phyloP scores from a whole-genome alignment of 53 echinoderm and acorn worm species.

The Actinopyga echinites region DNA sequence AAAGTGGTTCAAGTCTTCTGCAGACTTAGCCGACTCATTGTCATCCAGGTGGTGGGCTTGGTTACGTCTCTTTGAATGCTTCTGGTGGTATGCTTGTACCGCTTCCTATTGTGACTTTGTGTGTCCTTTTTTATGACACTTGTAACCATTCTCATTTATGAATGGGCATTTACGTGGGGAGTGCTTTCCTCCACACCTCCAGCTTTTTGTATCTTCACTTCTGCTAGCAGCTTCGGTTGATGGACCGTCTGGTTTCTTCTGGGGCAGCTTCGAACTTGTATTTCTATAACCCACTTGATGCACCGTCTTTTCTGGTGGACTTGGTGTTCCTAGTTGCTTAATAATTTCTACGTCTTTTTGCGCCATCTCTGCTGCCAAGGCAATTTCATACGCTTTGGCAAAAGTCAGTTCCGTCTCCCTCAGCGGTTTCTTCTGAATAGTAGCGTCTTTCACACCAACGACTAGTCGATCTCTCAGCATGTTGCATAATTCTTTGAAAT shows the following conservation, averaged over 20 bases:
- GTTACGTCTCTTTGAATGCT: too few relatives aligned
- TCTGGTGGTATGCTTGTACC: conserved; percentile 17
- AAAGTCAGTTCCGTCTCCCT: conserved; percentile 42
- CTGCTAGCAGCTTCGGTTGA: too few relatives aligned
- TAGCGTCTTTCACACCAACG: conserved; percentile 31
- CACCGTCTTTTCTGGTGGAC: too few relatives aligned
- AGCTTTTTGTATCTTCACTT: conserved; percentile 14
- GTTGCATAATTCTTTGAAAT: conserved; percentile 51
- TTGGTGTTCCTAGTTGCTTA: conserved; percentile 14
- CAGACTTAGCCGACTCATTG: too few relatives aligned
- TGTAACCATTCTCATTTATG: conserved; percentile 43
- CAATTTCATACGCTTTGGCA: conserved; percentile 37
- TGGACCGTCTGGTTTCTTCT: too few relatives aligned
- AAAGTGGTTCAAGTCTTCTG: too few relatives aligned
- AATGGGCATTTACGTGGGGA: too few relatives aligned
- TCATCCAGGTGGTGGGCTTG: too few relatives aligned
- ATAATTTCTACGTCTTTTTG: conserved; percentile 54
- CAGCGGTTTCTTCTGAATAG: conserved; percentile 52
- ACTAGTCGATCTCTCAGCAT: conserved; percentile 55
- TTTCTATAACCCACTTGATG: too few relatives aligned
- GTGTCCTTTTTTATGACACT: conserved; percentile 47
- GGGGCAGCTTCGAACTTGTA: background rate
- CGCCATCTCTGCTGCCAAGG: too few relatives aligned
- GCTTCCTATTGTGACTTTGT: conserved; percentile 60
- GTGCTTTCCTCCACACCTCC: too few relatives aligned